Percentiles rank a stretch among this genome's conserved stretches.
Evolutionary conservation across 2,113 vertebrate species (phyloP).

Genomic region (Pontoporia blainvillei): DNA sequence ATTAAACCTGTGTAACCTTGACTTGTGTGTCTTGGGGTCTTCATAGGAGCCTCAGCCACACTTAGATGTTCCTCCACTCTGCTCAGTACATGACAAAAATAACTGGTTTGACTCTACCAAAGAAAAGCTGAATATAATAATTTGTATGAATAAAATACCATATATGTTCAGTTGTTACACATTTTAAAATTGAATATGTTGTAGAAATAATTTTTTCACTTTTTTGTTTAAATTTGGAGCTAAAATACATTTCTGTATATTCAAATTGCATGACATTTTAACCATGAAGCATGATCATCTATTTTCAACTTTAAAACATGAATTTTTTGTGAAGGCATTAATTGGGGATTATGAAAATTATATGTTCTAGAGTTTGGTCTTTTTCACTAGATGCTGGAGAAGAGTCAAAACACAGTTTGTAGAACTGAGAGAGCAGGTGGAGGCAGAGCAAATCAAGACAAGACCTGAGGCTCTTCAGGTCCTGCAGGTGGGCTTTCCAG

Average conservation of each 20-base stretch:
- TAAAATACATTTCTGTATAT: not conserved
- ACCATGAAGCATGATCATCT: not conserved
- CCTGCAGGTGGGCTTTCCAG: too few relatives aligned
- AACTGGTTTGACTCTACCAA: not conserved
- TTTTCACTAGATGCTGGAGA: not conserved
- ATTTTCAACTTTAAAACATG: not conserved
- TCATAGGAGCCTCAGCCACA: not conserved
- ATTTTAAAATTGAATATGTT: not conserved
- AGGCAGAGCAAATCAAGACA: rapidly evolving
- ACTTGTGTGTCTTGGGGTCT: too few relatives aligned
- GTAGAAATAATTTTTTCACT: not conserved
- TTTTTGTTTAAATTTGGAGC: not conserved
- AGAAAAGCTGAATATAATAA: not conserved
- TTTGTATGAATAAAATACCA: not conserved
- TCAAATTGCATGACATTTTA: not conserved
- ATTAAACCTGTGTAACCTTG: rapidly evolving
- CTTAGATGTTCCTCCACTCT: rapidly evolving
- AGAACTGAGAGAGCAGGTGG: rapidly evolving
- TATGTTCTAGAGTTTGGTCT: not conserved
- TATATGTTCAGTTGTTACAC: not conserved
- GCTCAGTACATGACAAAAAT: not conserved
- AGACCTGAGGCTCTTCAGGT: rapidly evolving
- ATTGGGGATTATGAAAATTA: not conserved
- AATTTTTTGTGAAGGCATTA: not conserved
- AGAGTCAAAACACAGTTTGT: not conserved